phyloP scores from a whole-genome alignment of 2,113 vertebrate genomes.

The Alethe diademata region DNA sequence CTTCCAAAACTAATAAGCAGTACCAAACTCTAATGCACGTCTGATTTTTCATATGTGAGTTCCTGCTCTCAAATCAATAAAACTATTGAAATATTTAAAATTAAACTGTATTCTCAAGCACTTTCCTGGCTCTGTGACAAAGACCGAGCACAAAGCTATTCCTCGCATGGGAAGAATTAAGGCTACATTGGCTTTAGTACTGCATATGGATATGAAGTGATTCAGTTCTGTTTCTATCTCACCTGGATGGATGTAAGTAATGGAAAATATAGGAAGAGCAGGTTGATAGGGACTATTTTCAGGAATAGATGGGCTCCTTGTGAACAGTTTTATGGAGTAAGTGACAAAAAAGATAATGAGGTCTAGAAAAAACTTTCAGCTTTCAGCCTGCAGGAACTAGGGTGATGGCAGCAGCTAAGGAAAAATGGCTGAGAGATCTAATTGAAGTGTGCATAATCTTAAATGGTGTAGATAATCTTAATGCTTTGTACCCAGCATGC shows the following conservation, averaged over 20 bases:
- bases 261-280: neutral
- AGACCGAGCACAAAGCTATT: neutral
- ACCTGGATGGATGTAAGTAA: neutral
- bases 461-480: conserved; percentile 75
- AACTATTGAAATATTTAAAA: conserved; percentile 44
- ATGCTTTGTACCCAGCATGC: conserved; percentile 70
- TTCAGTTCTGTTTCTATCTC: neutral
- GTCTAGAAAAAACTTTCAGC: neutral
- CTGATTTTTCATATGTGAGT: neutral
- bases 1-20: conserved; percentile 25
- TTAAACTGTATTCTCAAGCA: neutral
- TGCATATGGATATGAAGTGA: neutral
- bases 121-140: neutral
- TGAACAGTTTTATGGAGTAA: neutral
- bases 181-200: neutral
- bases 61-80: conserved; percentile 28
- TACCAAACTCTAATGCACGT: neutral
- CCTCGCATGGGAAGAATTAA: neutral
- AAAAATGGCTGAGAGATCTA: conserved; percentile 45
- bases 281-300: neutral
- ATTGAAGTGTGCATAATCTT: conserved; percentile 67
- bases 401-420: neutral
- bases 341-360: neutral
- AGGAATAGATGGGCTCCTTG: neutral
- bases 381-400: conserved; percentile 8